These are phyloP conservation scores for Drosophila setifemur DNA, from an alignment of 1,140 invertebrate species.

Conservation along the genomic window DNA sequence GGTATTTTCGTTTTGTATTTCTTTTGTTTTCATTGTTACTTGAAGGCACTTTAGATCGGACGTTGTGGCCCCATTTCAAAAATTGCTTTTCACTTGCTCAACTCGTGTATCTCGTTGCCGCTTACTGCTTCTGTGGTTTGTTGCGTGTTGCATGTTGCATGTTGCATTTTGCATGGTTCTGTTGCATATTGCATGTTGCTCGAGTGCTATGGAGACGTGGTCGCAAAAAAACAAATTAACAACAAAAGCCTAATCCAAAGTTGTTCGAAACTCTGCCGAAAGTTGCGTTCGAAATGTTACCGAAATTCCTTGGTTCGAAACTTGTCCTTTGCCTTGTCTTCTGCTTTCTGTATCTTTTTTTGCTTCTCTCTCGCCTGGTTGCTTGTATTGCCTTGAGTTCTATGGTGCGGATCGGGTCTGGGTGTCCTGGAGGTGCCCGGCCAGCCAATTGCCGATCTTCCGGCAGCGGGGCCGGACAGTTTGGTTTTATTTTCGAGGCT, in stretches of 20 bases:
- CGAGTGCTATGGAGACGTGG: conserved; percentile 67
- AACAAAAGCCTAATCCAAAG: conserved; percentile 77
- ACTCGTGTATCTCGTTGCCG: conserved; percentile 78
- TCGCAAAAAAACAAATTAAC: conserved; percentile 74
- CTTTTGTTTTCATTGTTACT: conserved; percentile 86
- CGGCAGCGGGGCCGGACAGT: conserved; percentile 30
- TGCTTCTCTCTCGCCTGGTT: conserved; percentile 56
- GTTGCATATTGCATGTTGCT: conserved; percentile 56
- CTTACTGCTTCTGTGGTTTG: conserved; percentile 42
- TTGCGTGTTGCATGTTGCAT: conserved; percentile 25
- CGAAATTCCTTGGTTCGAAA: conserved; percentile 74
- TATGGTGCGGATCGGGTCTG: conserved; percentile 76
- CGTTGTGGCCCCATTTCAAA: conserved; percentile 88
- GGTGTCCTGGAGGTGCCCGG: conserved; percentile 59
- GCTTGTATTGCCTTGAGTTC: conserved; percentile 82
- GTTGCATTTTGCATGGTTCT: conserved; percentile 35
- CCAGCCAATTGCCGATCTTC: conserved; percentile 9
- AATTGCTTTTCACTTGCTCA: conserved; percentile 75
- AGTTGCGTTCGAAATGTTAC: conserved; percentile 76
- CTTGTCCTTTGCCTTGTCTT: conserved; percentile 70
- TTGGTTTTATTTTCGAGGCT: conserved; percentile 73
- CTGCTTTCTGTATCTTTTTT: conserved; percentile 49
- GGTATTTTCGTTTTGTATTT: conserved; percentile 55
- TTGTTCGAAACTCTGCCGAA: conserved; percentile 78
- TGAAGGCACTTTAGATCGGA: conserved; percentile 95